Percentiles rank a stretch among this genome's conserved stretches.
phyloP scores from a whole-genome alignment of 2,888 invertebrate genomes.

The Phoronis australis region DNA sequence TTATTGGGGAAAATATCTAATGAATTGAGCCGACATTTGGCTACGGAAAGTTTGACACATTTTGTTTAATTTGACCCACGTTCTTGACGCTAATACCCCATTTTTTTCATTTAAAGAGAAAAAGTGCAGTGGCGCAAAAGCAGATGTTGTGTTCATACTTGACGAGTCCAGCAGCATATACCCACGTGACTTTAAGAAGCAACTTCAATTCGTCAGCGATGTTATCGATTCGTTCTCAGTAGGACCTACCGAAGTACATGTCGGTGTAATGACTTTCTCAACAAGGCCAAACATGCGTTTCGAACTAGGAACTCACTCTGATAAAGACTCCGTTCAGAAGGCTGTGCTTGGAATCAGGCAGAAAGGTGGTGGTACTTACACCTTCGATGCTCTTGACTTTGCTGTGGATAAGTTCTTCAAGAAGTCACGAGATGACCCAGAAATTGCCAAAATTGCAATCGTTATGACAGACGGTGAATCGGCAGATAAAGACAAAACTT shows the following conservation, averaged over 20 bases:
- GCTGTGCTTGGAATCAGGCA: background rate
- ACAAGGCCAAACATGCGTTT: background rate
- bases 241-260: background rate
- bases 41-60: too few relatives aligned
- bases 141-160: background rate
- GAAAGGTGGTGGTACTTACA: background rate
- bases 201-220: background rate
- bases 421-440: background rate
- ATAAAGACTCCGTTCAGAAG: background rate
- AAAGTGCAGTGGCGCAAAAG: too few relatives aligned
- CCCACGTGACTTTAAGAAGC: background rate
- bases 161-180: background rate
- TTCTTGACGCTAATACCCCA: too few relatives aligned
- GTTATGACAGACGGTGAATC: background rate
- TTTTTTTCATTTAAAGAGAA: too few relatives aligned
- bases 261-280: background rate
- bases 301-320: background rate
- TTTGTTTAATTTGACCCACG: too few relatives aligned
- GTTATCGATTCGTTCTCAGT: background rate
- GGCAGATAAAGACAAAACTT: background rate
- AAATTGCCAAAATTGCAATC: background rate
- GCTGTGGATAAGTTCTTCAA: background rate
- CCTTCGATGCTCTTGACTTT: background rate
- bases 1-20: too few relatives aligned
- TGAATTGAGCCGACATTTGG: too few relatives aligned